These are phyloP conservation scores for Conus betulinus DNA, from an alignment of 1,140 invertebrate genomes.

Conservation along the genomic window DNA sequence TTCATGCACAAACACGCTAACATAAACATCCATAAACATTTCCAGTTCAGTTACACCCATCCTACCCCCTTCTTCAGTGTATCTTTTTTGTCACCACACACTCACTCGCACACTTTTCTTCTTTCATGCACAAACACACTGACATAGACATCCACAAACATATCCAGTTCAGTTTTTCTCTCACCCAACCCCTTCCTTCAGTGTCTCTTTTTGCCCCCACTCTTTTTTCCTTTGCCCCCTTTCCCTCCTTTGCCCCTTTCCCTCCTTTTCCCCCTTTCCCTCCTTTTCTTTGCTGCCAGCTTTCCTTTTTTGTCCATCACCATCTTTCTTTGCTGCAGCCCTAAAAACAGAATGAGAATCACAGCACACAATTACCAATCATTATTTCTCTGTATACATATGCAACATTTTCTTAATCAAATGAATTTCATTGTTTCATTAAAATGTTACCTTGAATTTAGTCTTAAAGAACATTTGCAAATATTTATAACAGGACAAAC, in stretches of 20 bases:
- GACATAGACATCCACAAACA: neutral
- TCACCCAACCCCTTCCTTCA: neutral
- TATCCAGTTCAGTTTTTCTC: neutral
- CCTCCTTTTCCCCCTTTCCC: neutral
- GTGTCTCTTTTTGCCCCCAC: neutral
- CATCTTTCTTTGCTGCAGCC: neutral
- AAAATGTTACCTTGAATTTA: too few relatives aligned
- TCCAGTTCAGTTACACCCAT: neutral
- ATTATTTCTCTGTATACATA: too few relatives aligned
- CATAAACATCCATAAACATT: too few relatives aligned
- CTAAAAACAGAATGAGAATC: neutral
- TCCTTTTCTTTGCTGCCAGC: neutral
- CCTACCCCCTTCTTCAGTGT: neutral
- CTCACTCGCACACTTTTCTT: neutral
- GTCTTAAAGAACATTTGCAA: too few relatives aligned
- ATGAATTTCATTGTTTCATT: too few relatives aligned
- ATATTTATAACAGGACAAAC: too few relatives aligned
- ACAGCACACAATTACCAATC: neutral
- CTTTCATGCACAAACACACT: neutral
- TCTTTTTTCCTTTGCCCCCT: neutral
- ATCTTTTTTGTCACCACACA: neutral
- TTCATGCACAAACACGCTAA: too few relatives aligned
- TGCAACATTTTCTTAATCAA: too few relatives aligned
- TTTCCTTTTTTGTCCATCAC: neutral
- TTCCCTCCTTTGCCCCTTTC: neutral